phyloP scores from a whole-genome alignment of 2,888 invertebrate genomes.

The Priocnemis perturbator region DNA sequence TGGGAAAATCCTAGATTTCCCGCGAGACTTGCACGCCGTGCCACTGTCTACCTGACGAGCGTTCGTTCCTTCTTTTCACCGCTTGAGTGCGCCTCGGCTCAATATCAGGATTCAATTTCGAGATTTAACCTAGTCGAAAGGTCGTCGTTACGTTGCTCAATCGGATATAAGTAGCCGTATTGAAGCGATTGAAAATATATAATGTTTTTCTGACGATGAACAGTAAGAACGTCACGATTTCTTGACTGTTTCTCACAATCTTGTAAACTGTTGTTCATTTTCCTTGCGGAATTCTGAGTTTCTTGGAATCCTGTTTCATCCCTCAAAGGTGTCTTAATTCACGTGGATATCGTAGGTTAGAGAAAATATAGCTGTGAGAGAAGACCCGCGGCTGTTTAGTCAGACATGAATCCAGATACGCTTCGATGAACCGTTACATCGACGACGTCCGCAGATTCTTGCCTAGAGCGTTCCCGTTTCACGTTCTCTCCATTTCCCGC shows the following conservation, averaged over 20 bases:
- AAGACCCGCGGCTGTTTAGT: constrained; percentile 9
- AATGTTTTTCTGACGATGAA: too few species aligned
- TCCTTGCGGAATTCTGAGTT: too few species aligned
- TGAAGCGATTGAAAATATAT: too few species aligned
- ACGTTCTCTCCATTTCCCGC: neutral
- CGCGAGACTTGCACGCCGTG: constrained; percentile 78
- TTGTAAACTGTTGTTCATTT: too few species aligned
- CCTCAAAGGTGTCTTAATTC: neutral
- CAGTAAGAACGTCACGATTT: too few species aligned
- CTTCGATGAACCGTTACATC: constrained; percentile 27
- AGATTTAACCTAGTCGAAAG: neutral
- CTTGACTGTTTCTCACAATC: too few species aligned
- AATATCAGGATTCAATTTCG: constrained; percentile 22
- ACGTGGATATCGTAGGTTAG: too few species aligned
- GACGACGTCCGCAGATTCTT: constrained; percentile 14
- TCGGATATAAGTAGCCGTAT: too few species aligned
- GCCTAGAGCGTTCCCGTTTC: constrained; percentile 6
- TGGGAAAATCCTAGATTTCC: constrained; percentile 91
- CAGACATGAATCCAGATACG: constrained; percentile 7
- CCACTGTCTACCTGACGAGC: constrained; percentile 76
- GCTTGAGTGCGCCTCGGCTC: constrained; percentile 17
- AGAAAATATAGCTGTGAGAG: neutral
- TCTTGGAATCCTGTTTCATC: too few species aligned
- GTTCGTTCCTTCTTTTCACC: constrained; percentile 76
- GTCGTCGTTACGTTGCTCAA: neutral